Evolutionary conservation across 2,113 vertebrate species (phyloP), one percentile per base, ranked within the genome.

Genomic region (Alligator sinensis): DNA sequence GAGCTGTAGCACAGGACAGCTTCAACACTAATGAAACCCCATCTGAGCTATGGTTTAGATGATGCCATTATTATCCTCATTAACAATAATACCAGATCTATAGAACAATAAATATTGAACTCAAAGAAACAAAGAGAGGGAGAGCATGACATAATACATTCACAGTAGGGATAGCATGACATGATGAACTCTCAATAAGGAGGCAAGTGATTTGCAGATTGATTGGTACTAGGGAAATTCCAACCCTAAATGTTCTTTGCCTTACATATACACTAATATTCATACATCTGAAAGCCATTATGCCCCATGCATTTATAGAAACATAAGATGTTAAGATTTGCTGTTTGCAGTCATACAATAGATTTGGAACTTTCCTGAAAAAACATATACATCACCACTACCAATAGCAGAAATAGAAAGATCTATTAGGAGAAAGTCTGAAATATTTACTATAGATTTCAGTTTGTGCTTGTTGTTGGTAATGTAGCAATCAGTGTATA

Each of bases 291-390:
- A 91, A 87, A 91, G 77, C 47, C 3, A 55, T 80, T 88, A 89
- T 91, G 85, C 74, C n/a, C 59, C 84, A 6, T 28, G 3, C 82
- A 83, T 91, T 84, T 90, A 27, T 16, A 84, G 80, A 88, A 66
- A 47, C 0, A 6, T 22, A 87, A 11, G 54, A 84, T 88, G 88
- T 3, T n/a, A 70, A 80, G 84, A 90, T 22, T 24, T 24, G 38
- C n/a, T 66, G 17, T 38, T 92, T 70, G 85, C 11, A 89, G 25
- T 93, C 60, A 59, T 34, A 30, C 24, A 83, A 15, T 62, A 82
- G 57, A 18, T 68, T 30, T 3, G 25, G 81, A 60, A 81, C 55
- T 38, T 66, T 60, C 79, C 30, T 79, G 60, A 85, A 86, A 91
- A 87, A 55, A 47, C 6, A 38, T 64, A 85, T 9, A 80, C 2